Conservation (phyloP, 2,113 vertebrate genomes). For the Oryzias javanicus region DNA sequence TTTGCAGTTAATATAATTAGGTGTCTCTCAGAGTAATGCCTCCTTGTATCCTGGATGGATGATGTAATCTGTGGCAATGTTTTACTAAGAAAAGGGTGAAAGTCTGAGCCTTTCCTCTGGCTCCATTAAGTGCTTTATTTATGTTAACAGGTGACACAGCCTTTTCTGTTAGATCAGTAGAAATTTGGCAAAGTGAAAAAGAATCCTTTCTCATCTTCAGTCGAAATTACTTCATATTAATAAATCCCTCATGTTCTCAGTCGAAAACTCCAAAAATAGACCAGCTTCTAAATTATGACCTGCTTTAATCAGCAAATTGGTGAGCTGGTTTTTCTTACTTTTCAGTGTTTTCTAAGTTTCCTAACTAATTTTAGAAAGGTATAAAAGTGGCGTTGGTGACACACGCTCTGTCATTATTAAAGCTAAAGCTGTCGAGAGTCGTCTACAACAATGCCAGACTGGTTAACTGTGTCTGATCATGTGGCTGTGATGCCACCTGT, state of each 20-base stretch:
- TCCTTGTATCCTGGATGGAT: conserved; percentile 33
- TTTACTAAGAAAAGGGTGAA: conserved; percentile 48
- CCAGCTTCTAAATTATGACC: conserved; percentile 32
- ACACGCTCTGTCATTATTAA: conserved; percentile 58
- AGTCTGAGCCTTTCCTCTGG: conserved; percentile 24
- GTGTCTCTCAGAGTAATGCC: conserved; percentile 61
- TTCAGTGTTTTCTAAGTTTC: conserved; percentile 1
- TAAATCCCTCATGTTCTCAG: neutral
- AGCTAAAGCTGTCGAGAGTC: conserved; percentile 50
- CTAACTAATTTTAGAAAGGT: neutral
- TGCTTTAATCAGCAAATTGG: conserved; percentile 46
- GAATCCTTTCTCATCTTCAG: conserved; percentile 41
- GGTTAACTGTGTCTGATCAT: conserved; percentile 53
- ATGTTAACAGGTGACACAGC: conserved; percentile 33
- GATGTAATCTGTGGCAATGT: conserved; percentile 64
- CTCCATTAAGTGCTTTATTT: conserved; percentile 36
- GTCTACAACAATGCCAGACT: conserved; percentile 63
- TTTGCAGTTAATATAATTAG: conserved; percentile 71
- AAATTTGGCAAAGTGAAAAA: conserved; percentile 39
- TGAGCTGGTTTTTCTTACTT: neutral
- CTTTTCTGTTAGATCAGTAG: conserved; percentile 29
- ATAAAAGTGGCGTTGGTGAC: conserved; percentile 20
- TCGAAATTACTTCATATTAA: neutral
- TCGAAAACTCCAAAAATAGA: conserved; percentile 36
- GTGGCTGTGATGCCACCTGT: conserved; percentile 70